Conservation (phyloP, 2,113 vertebrate genomes). For the Hucho hucho region DNA sequence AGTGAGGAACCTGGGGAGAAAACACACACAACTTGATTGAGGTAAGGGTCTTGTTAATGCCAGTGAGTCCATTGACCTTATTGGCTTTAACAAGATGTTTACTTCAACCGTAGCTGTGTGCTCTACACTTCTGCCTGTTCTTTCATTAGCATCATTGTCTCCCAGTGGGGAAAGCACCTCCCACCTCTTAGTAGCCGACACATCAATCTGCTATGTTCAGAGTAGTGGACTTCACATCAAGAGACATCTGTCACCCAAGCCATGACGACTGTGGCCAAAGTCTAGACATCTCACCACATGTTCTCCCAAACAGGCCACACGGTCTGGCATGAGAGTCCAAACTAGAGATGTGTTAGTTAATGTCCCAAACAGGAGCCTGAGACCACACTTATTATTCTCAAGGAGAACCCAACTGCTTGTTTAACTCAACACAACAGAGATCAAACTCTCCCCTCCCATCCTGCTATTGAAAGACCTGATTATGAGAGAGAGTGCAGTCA, state of each 20-base stretch:
- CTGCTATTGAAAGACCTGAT: conserved; percentile 46
- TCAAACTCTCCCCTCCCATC: conserved; percentile 43
- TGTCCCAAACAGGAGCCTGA: conserved; percentile 24
- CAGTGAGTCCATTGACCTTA: background rate
- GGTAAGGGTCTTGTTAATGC: background rate
- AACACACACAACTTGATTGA: background rate
- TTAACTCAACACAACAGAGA: conserved; percentile 49
- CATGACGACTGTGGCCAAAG: conserved; percentile 7
- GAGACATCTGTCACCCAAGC: conserved; percentile 23
- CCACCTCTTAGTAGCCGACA: background rate
- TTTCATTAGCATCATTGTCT: too few species aligned
- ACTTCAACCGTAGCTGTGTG: background rate
- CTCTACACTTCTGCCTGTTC: conserved; percentile 22
- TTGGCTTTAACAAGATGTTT: background rate
- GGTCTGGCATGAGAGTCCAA: conserved; percentile 24
- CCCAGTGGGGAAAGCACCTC: background rate
- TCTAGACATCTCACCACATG: conserved; percentile 19
- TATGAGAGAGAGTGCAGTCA: conserved; percentile 50
- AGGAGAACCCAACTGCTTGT: conserved; percentile 51
- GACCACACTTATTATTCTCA: conserved; percentile 41
- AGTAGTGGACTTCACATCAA: background rate
- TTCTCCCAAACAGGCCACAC: conserved; percentile 32
- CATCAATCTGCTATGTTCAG: background rate
- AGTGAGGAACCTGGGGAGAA: background rate
- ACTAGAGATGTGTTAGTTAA: background rate